Evolutionary conservation across 2,888 invertebrate genomes (phyloP), one percentile per base, ranked within the genome.

Genomic region (Erannis defoliaria): DNA sequence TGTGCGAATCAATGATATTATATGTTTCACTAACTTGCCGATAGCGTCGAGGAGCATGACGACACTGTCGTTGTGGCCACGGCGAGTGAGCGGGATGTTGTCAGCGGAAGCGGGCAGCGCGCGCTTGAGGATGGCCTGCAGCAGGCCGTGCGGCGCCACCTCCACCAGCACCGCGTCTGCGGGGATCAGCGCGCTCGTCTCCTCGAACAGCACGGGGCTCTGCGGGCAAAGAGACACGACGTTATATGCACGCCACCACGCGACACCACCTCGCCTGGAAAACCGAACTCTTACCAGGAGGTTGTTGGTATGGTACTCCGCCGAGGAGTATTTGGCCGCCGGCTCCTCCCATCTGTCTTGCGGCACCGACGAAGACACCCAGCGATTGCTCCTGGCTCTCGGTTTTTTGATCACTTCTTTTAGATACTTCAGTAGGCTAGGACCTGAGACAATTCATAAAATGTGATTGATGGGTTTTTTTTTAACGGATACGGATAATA

Each of bases 231-330:
- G 4, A 10, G 29, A n/a, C 14, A 16, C 14, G 3, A 9, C 21
- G 23, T n/a, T n/a, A 8, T 16, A 45, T 14, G 8, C 10, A 5
- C 9, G 3, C 12, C n/a, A n/a, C 21, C 12, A 21, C 5, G 5
- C 23, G 1, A 29, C 38, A 97, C 93, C 0, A 97, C 97, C 77
- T 96, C 94, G 19, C 93, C 89, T 0, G 97, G 97, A 50, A n/a
- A n/a, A 98, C 95, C 76, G 96, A 93, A 42, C 88, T 89, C 2
- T 66, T 93, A 96, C 71, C 62, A 96, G 84, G 38, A 97, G 88
- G 82, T 97, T 97, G 80, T 97, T 97, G 0, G 95, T 95, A 74
- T 97, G 96, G 78, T 98, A 98, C 68, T 96, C 96, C 0, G 97
- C 96, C 0, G 97, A 97, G 9, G 94, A 95, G 16, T 93, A 86